Base-by-base conservation (phyloP, 2,113 vertebrate species). In the Hoplias malabaricus region DNA sequence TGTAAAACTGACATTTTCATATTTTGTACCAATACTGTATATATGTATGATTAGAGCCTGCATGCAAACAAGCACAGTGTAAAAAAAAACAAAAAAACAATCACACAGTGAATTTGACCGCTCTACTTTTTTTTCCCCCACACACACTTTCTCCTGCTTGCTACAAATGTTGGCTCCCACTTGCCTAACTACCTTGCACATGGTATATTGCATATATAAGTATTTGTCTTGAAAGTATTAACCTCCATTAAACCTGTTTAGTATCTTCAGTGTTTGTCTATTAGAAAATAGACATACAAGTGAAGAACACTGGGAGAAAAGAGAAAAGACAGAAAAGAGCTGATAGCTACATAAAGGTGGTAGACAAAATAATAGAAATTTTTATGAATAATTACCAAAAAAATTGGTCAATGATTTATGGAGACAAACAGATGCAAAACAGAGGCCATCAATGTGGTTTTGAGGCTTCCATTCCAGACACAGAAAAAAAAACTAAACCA, bases 81-180 rank as follows among this genome's bases (percentile, higher is more conserved):
- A 77, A 43, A 34, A 34, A n/a, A 7, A 8, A 62, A 61, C 12
- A 34, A 1, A 62, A 62, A 57, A 67, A 56, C 25, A 56, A 43
- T 59, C 11, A 54, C 53, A 61, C 33, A 36, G 54, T 61, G 66
- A 69, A 36, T 43, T 38, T 69, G 40, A 62, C 36, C 34, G 16
- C 25, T n/a, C 33, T 23, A 1, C 33, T 7, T 33, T 25, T 56
- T 8, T 40, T 23, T 46, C 46, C 42, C 29, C 36, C 42, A 54
- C 69, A 25, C 68, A 65, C 10, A 66, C 23, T 69, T 34, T 48
- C 38, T n/a, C 62, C 53, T 69, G 11, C 38, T 25, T 68, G 62
- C 73, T 76, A 76, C 63, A 56, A 34, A 48, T 53, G 25, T 23
- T 77, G 75, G 75, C 75, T 69, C 75, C 75, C 75, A 50, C 75